A percentile compares a stretch with the other conserved stretches of the same genome.
Conservation (phyloP, 2,888 invertebrate genomes). For the Siphonodentalium dalli region DNA sequence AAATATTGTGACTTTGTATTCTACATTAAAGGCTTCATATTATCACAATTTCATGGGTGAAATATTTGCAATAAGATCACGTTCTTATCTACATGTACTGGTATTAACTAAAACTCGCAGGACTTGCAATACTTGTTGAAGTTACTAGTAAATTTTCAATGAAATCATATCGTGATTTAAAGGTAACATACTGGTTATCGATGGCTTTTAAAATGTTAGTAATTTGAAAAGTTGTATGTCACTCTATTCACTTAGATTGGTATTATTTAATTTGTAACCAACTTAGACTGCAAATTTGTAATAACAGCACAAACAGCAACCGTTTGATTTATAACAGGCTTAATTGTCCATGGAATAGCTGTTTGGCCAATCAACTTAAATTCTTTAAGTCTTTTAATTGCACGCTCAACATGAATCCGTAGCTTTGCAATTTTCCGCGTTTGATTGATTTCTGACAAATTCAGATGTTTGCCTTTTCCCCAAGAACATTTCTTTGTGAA, state of each 20-base stretch:
- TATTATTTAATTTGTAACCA: slow-evolving; percentile 9
- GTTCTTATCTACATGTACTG: no score
- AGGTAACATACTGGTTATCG: no score
- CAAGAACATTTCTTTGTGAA: slow-evolving; percentile 11
- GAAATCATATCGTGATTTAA: no score
- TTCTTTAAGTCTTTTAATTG: slow-evolving; percentile 8
- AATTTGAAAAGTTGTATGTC: no score
- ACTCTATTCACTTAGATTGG: no score
- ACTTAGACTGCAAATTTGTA: slow-evolving; percentile 5
- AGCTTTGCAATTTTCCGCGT: slow-evolving; percentile 3
- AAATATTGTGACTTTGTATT: slow-evolving; percentile 14
- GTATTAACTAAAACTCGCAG: no score
- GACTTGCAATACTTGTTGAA: no score
- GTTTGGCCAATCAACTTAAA: slow-evolving; percentile 5
- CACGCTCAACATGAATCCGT: slow-evolving; percentile 13
- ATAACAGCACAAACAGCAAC: slow-evolving; percentile 5
- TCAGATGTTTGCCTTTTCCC: slow-evolving; percentile 7
- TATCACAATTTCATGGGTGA: no score
- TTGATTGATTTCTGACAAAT: not conserved
- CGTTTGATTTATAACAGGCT: slow-evolving; percentile 9
- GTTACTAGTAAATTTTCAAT: no score
- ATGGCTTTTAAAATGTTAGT: no score
- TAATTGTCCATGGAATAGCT: slow-evolving; percentile 3
- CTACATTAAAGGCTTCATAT: no score
- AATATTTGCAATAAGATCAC: no score